A percentile compares a stretch with the other conserved stretches of the same genome.
Conservation (phyloP, 2,797 vertebrate species). For the Diplodus sargus region DNA sequence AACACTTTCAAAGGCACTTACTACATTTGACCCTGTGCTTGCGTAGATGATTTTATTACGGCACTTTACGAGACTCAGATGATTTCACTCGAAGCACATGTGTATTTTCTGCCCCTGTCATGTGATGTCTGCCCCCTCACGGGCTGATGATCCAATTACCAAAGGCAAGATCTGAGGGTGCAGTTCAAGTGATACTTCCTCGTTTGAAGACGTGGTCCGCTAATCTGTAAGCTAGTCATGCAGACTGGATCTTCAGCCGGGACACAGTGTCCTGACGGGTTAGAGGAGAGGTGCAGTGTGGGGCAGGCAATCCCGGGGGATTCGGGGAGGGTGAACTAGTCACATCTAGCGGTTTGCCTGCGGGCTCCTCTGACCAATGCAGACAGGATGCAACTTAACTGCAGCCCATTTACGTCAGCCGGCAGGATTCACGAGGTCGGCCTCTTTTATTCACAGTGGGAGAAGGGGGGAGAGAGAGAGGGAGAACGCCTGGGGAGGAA, state of each 20-base stretch:
- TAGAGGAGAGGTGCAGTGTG: constrained; percentile 34
- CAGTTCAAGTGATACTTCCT: constrained; percentile 18
- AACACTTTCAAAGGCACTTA: not conserved
- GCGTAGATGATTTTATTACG: constrained; percentile 13
- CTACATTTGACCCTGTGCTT: not conserved
- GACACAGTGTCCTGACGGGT: constrained; percentile 47
- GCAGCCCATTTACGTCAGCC: constrained; percentile 76
- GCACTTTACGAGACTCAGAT: constrained; percentile 39
- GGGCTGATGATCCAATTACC: constrained; percentile 57
- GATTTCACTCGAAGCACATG: constrained; percentile 53
- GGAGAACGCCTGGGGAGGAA: constrained; percentile 68
- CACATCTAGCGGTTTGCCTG: constrained; percentile 52
- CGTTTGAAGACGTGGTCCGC: constrained; percentile 37
- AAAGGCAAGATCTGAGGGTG: constrained; percentile 31
- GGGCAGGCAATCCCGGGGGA: constrained; percentile 20
- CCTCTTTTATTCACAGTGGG: constrained; percentile 60
- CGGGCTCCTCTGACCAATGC: constrained; percentile 62
- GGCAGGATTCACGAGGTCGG: constrained; percentile 68
- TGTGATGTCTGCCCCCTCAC: constrained; percentile 40
- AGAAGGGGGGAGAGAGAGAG: not conserved
- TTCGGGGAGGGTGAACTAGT: constrained; percentile 30
- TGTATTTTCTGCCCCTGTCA: constrained; percentile 35
- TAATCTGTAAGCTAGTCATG: constrained; percentile 36
- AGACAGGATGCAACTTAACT: constrained; percentile 80
- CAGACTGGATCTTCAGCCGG: constrained; percentile 39